These are phyloP conservation scores for Burhinus bistriatus DNA, from an alignment of 2,113 vertebrate species.

Conservation along the genomic window DNA sequence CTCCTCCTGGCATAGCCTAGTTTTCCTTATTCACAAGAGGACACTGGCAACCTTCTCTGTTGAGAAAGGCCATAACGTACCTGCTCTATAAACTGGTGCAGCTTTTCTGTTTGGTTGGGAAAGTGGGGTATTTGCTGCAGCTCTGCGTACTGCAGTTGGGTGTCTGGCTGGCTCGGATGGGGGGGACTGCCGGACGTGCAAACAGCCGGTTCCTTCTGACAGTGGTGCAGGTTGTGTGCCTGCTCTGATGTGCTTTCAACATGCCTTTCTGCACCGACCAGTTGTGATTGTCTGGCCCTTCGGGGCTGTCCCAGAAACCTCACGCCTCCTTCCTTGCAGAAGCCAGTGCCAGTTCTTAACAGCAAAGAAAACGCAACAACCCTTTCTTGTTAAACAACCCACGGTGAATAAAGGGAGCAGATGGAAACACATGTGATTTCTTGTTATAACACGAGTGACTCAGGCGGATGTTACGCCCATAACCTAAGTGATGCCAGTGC, in stretches of 20 bases:
- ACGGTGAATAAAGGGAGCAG: fast-evolving
- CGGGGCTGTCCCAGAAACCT: not conserved
- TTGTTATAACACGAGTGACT: not conserved
- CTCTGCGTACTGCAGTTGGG: not conserved
- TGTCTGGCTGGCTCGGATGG: not conserved
- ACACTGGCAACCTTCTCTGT: not conserved
- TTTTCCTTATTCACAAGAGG: not conserved
- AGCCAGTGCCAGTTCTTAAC: not conserved
- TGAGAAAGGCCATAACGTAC: not conserved
- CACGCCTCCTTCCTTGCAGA: not conserved
- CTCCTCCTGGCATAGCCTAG: not conserved
- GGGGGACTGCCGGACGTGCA: not conserved
- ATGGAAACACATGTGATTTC: not conserved
- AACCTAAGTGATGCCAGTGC: not conserved
- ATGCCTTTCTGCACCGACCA: fast-evolving
- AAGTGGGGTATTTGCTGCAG: not conserved
- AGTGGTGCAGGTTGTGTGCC: fast-evolving
- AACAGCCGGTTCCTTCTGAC: not conserved
- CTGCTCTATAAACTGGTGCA: not conserved
- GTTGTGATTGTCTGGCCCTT: not conserved
- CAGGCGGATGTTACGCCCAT: not conserved
- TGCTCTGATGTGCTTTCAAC: not conserved
- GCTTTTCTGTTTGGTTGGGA: not conserved
- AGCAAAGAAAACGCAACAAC: not conserved
- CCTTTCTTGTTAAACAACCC: not conserved